A percentile compares a stretch with the other conserved stretches of the same genome.
Conservation (phyloP, 1,140 invertebrate genomes). For the Teleopsis dalmanni region DNA sequence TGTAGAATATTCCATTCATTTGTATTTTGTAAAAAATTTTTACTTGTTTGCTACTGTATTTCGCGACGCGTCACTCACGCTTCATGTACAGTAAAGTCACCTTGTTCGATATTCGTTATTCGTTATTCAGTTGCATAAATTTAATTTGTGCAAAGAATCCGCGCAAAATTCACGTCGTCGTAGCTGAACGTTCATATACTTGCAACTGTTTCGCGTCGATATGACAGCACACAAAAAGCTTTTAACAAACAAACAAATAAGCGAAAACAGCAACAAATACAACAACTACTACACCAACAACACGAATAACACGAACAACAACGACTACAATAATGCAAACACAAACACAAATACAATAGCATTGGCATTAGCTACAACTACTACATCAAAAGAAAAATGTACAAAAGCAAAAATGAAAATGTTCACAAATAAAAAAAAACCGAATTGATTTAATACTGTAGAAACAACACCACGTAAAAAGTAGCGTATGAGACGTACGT, state of each 20-base stretch:
- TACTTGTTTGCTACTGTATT: slow-evolving; percentile 1
- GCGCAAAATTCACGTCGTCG: slow-evolving; percentile 27
- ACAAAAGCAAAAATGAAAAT: background rate
- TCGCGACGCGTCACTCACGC: background rate
- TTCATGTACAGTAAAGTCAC: no score
- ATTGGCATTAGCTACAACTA: no score
- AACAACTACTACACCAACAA: background rate
- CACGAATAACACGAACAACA: background rate
- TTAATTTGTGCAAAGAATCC: slow-evolving; percentile 29
- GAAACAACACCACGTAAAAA: slow-evolving; percentile 2
- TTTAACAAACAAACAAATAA: slow-evolving; percentile 12
- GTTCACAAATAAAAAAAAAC: background rate
- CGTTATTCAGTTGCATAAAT: slow-evolving; percentile 1
- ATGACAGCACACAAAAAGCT: slow-evolving; percentile 38
- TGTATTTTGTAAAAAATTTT: slow-evolving; percentile 2
- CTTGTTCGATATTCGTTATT: slow-evolving; percentile 2
- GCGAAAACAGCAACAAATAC: slow-evolving; percentile 2
- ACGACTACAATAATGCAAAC: background rate
- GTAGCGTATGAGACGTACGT: slow-evolving; percentile 6
- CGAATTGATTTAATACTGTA: background rate
- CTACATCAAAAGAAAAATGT: no score
- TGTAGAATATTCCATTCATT: background rate
- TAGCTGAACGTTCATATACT: slow-evolving; percentile 44
- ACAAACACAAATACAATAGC: no score
- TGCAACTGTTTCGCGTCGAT: slow-evolving; percentile 41